Evolutionary conservation across 2,113 vertebrate genomes (phyloP).

Genomic region (Struthio camelus): DNA sequence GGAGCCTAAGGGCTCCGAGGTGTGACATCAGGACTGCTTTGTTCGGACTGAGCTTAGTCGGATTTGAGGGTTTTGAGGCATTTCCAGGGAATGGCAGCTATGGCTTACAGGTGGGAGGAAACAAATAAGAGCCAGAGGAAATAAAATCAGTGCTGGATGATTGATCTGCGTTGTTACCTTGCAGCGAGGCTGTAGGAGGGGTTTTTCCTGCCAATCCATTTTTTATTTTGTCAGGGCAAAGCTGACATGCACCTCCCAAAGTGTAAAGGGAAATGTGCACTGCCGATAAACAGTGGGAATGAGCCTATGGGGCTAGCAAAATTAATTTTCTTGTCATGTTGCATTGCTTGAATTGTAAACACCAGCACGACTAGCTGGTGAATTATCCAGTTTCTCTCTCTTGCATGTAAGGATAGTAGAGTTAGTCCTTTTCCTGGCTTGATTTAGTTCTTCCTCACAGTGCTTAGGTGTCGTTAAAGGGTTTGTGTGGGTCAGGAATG

Average conservation of each 20-base stretch:
- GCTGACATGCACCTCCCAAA: not conserved
- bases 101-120: not conserved
- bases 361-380: not conserved
- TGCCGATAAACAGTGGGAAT: not conserved
- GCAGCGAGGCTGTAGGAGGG: not conserved
- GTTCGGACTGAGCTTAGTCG: not conserved
- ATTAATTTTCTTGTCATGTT: slow-evolving; percentile 30
- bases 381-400: not conserved
- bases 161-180: not conserved
- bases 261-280: not conserved
- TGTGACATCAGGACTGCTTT: not conserved
- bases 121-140: not conserved
- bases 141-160: not conserved
- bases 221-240: not conserved
- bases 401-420: not conserved
- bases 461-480: not conserved
- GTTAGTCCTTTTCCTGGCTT: not conserved
- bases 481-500: not conserved
- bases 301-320: not conserved
- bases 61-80: not conserved
- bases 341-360: not conserved
- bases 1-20: not conserved
- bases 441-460: not conserved
- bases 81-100: not conserved
- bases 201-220: not conserved